These are phyloP conservation scores for Neelides folsomi DNA, from an alignment of 2,888 invertebrate genomes.

Conservation along the genomic window DNA sequence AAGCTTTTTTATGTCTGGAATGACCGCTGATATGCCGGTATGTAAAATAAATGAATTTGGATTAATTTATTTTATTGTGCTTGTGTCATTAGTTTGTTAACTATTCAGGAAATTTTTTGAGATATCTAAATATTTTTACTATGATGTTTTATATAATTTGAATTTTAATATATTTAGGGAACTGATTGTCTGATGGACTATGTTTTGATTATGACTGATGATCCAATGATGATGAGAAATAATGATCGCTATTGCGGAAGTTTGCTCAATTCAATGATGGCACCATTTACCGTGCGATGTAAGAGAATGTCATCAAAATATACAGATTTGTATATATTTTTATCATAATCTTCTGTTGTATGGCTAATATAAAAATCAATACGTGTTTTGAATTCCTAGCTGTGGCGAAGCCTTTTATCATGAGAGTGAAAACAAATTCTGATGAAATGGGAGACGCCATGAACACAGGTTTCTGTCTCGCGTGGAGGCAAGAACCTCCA, in stretches of 20 bases:
- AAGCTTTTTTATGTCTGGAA: too few relatives aligned
- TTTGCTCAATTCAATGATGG: constrained; percentile 5
- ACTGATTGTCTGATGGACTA: constrained; percentile 13
- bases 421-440: constrained; percentile 24
- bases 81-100: too few relatives aligned
- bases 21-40: too few relatives aligned
- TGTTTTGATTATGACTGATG: constrained; percentile 27
- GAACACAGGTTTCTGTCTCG: constrained; percentile 27
- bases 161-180: constrained; percentile 1
- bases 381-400: too few relatives aligned
- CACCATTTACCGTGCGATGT: constrained; percentile 14
- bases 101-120: too few relatives aligned
- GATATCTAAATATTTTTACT: too few relatives aligned
- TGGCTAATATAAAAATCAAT: not conserved
- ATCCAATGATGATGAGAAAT: constrained; percentile 3
- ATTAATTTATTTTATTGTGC: too few relatives aligned
- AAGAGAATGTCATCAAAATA: not conserved
- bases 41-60: too few relatives aligned
- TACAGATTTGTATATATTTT: not conserved
- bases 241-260: constrained; percentile 24
- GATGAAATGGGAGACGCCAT: constrained; percentile 12
- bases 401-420: constrained; percentile 26
- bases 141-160: too few relatives aligned
- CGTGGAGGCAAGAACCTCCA: constrained; percentile 25
- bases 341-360: not conserved